Evolutionary conservation across 2,113 vertebrate species (phyloP).

Genomic region (Forbesichthys agassizii): DNA sequence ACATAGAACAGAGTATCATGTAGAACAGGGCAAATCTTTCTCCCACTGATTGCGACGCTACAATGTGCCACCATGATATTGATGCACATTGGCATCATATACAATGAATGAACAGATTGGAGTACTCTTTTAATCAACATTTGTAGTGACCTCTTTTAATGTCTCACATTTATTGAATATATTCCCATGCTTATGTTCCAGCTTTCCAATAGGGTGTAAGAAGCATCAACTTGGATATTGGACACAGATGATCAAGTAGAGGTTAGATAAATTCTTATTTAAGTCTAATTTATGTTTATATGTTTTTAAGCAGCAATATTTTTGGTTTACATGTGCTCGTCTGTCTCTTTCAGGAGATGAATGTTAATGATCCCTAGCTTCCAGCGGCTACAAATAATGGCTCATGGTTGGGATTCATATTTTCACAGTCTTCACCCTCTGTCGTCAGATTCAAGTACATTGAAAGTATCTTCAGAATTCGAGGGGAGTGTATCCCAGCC

Average conservation of each 20-base stretch:
- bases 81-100: too few relatives aligned
- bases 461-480: constrained; percentile 48
- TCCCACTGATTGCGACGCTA: too few relatives aligned
- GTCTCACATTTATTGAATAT: neutral
- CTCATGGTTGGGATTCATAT: constrained; percentile 68
- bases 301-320: neutral
- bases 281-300: neutral
- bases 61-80: too few relatives aligned
- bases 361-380: constrained; percentile 11
- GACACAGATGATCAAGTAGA: constrained; percentile 23
- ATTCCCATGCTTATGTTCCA: constrained; percentile 6
- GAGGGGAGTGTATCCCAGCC: constrained; percentile 53
- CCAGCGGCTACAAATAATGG: constrained; percentile 53
- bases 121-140: neutral
- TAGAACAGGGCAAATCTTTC: too few relatives aligned
- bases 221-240: neutral
- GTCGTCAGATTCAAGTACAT: constrained; percentile 50
- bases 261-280: constrained; percentile 32
- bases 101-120: neutral
- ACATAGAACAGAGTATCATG: too few relatives aligned
- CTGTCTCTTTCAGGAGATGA: constrained; percentile 52
- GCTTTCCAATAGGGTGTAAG: constrained; percentile 36
- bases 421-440: constrained; percentile 44
- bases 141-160: neutral
- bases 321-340: constrained; percentile 3